Conservation (phyloP, 64 coral and sea anemone species). For the Montipora efflorescens region DNA sequence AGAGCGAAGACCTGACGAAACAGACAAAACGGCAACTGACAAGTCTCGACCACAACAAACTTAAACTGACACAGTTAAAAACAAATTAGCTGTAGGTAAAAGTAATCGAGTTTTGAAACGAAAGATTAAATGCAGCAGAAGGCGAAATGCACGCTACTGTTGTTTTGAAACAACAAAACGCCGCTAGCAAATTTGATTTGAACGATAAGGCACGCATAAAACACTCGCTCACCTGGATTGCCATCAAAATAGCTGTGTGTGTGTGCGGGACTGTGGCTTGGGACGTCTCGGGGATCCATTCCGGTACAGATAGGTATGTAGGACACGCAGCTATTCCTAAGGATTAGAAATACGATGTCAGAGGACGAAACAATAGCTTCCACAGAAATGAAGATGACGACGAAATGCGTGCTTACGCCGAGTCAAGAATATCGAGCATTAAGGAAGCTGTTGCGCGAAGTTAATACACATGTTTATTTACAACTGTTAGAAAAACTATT, state of each 20-base stretch:
- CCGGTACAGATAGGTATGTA: conserved; percentile 41
- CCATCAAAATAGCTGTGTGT: conserved; percentile 97
- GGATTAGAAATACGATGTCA: conserved; percentile 98
- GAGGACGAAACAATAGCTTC: conserved; percentile 92
- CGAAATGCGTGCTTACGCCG: conserved; percentile 88
- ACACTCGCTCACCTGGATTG: conserved; percentile 92
- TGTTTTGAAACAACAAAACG: conserved; percentile 54
- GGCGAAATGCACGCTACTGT: not conserved
- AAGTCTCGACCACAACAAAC: not conserved
- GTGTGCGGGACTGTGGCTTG: conserved; percentile 92
- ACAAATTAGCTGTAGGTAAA: not conserved
- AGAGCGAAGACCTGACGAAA: conserved; percentile 94
- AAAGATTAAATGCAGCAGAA: not conserved
- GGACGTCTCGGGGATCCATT: conserved; percentile 97
- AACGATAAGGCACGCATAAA: conserved; percentile 60
- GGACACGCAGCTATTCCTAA: conserved; percentile 84
- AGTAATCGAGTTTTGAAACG: not conserved
- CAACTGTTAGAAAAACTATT: conserved; percentile 86
- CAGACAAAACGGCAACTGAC: conserved; percentile 46
- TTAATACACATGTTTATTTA: conserved; percentile 98
- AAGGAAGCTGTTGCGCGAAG: conserved; percentile 78
- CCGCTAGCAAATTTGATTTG: conserved; percentile 68
- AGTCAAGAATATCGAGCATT: conserved; percentile 86
- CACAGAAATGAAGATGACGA: conserved; percentile 78
- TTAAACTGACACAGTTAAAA: not conserved